Conservation (phyloP, 2,113 vertebrate species). For the Nannospalax galili region DNA sequence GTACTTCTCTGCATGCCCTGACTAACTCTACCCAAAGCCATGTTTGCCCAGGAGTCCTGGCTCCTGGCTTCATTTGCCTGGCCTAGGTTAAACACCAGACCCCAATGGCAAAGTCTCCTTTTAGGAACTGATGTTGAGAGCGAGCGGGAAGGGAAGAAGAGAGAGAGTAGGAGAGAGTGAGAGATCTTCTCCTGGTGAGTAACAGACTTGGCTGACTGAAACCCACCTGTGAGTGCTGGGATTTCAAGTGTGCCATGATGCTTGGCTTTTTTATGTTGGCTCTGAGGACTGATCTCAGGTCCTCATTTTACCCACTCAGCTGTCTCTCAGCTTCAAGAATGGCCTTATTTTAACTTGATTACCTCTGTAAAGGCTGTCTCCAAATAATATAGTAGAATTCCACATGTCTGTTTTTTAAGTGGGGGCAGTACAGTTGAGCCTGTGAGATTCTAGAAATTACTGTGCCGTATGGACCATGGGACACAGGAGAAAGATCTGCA, state of each 20-base stretch:
- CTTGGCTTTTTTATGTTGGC: background rate
- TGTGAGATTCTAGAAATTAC: background rate
- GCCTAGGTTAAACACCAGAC: background rate
- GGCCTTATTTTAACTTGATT: background rate
- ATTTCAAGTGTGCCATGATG: background rate
- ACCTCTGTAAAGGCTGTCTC: background rate
- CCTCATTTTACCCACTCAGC: background rate
- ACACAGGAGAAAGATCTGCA: background rate
- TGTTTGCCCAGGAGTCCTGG: background rate
- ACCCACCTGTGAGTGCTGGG: background rate
- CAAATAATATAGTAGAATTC: background rate
- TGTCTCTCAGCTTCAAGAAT: background rate
- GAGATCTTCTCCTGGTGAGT: background rate
- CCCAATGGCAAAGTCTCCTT: background rate
- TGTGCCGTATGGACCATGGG: background rate
- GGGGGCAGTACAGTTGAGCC: background rate
- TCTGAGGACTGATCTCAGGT: background rate
- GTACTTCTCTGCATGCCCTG: background rate
- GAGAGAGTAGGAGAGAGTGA: background rate
- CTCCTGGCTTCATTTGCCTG: background rate
- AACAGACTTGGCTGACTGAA: background rate
- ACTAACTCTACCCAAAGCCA: background rate
- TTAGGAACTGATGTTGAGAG: background rate
- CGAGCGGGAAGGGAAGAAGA: background rate
- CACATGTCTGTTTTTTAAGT: background rate